phyloP scores from a whole-genome alignment of 1,140 invertebrate genomes.

The Apis laboriosa region DNA sequence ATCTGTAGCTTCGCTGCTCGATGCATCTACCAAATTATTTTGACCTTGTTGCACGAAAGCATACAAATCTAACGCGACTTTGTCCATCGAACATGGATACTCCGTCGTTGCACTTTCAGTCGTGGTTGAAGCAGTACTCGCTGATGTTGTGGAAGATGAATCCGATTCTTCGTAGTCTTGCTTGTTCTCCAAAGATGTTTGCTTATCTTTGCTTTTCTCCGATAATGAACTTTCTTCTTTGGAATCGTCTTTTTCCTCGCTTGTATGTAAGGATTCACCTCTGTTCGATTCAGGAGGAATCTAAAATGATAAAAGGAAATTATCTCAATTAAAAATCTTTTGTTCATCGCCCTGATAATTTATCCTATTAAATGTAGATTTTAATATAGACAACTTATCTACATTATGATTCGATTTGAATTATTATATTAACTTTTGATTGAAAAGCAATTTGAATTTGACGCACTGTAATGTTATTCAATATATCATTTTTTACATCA shows the following conservation, averaged over 20 bases:
- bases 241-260: slow-evolving; percentile 60
- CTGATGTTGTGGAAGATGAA: slow-evolving; percentile 28
- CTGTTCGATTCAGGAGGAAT: slow-evolving; percentile 66
- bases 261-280: slow-evolving; percentile 62
- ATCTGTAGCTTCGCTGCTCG: slow-evolving; percentile 67
- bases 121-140: slow-evolving; percentile 70
- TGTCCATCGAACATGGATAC: slow-evolving; percentile 85
- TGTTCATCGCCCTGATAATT: no score
- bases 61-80: slow-evolving; percentile 90
- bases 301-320: slow-evolving; percentile 29
- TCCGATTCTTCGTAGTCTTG: slow-evolving; percentile 55
- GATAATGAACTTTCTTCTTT: slow-evolving; percentile 54
- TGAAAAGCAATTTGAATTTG: no score
- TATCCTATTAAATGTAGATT: background rate
- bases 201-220: slow-evolving; percentile 38
- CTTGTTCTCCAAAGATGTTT: slow-evolving; percentile 38
- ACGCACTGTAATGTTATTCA: no score
- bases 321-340: no score
- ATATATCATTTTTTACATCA: no score
- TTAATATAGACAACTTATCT: background rate
- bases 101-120: slow-evolving; percentile 84
- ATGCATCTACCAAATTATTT: slow-evolving; percentile 84
- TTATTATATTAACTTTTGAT: no score
- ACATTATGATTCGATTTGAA: no score
- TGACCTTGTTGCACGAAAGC: slow-evolving; percentile 87